A percentile compares a stretch with the other conserved stretches of the same genome.
Conservation (phyloP, 1,140 invertebrate species). For the Teleogryllus occipitalis region DNA sequence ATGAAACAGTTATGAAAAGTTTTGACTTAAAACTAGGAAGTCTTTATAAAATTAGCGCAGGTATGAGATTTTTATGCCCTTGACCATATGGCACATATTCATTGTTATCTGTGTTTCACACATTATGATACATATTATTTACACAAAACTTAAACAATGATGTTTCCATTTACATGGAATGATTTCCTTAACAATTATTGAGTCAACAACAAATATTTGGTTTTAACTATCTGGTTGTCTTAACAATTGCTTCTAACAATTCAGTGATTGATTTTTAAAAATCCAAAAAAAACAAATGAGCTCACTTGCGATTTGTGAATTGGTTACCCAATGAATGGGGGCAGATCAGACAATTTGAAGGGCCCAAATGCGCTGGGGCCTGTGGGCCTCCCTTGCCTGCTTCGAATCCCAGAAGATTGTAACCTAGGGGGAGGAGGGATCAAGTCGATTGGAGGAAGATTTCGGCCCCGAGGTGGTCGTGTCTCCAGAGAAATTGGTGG, state of each 20-base stretch:
- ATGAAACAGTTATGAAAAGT: background rate
- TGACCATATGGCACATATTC: background rate
- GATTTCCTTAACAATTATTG: background rate
- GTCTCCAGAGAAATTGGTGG: constrained; percentile 27
- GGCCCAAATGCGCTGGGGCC: background rate
- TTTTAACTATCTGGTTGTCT: background rate
- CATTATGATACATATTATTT: background rate
- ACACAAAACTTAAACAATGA: background rate
- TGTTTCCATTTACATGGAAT: too few species aligned
- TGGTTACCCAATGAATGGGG: constrained; percentile 47
- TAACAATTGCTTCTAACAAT: background rate
- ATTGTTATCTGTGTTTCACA: background rate
- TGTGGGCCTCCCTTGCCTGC: too few species aligned
- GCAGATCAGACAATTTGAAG: constrained; percentile 47
- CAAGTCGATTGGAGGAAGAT: background rate
- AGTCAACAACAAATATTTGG: constrained; percentile 1
- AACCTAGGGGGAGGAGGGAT: background rate
- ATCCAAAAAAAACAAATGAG: too few species aligned
- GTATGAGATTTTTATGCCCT: background rate
- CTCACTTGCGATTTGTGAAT: background rate
- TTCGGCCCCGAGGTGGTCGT: background rate
- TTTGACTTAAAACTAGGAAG: background rate
- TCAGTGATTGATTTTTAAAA: background rate
- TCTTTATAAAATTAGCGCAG: background rate
- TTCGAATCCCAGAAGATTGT: background rate